Conservation (phyloP, 2,888 invertebrate genomes). For the Apamea monoglypha region DNA sequence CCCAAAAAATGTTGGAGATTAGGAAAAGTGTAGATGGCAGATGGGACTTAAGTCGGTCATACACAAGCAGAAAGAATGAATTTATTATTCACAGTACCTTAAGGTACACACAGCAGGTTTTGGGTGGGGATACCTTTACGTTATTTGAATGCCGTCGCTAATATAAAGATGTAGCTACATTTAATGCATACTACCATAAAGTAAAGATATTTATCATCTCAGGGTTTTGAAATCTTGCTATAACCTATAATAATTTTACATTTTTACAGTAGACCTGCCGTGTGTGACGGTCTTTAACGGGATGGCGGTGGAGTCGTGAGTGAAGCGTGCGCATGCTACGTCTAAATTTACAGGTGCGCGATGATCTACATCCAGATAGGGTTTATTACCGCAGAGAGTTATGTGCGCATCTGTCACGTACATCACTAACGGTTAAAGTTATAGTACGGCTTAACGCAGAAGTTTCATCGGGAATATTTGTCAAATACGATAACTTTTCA, state of each 20-base stretch:
- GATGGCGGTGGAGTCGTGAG: slow-evolving; percentile 70
- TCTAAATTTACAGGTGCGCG: slow-evolving; percentile 79
- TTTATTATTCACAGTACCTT: neutral
- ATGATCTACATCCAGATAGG: slow-evolving; percentile 74
- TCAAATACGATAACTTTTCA: neutral
- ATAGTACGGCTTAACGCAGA: slow-evolving; percentile 6
- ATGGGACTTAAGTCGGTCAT: slow-evolving; percentile 6
- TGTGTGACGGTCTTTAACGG: slow-evolving; percentile 63
- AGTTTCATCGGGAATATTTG: neutral
- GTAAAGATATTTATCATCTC: too few relatives aligned
- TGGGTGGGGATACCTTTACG: too few relatives aligned
- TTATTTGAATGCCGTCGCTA: too few relatives aligned
- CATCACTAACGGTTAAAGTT: slow-evolving; percentile 66
- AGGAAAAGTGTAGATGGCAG: slow-evolving; percentile 59
- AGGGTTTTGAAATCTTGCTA: neutral
- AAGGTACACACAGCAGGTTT: neutral
- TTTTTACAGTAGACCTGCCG: neutral
- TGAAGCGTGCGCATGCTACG: slow-evolving; percentile 73
- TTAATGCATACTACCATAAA: too few relatives aligned
- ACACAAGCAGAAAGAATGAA: neutral
- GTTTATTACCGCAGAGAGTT: slow-evolving; percentile 73
- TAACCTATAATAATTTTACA: neutral
- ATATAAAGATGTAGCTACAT: too few relatives aligned
- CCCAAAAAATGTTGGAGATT: slow-evolving; percentile 30
- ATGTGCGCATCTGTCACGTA: slow-evolving; percentile 74